phyloP scores from a whole-genome alignment of 1,140 invertebrate species.

The Tetranychus cinnabarinus region DNA sequence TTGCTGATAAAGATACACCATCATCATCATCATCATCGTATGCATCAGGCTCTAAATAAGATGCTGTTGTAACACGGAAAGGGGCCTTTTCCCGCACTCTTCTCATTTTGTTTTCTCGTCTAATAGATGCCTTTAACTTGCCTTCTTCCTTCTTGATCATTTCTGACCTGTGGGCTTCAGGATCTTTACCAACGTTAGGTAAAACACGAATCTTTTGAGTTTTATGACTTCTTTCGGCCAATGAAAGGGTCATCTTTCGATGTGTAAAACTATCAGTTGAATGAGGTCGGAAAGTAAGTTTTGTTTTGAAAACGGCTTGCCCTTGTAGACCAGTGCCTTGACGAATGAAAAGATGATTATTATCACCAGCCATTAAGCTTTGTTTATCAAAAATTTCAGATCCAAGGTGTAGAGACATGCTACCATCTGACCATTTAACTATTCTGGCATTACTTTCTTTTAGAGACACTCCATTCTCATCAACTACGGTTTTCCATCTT shows the following conservation, averaged over 20 bases:
- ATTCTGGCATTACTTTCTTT: too few species aligned
- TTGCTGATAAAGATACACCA: constrained; percentile 37
- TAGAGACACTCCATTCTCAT: constrained; percentile 26
- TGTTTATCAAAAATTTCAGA: too few species aligned
- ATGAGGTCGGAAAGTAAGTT: too few species aligned
- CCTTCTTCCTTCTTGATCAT: too few species aligned
- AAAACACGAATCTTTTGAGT: constrained; percentile 87
- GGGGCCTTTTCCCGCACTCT: constrained; percentile 32
- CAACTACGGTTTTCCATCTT: constrained; percentile 67
- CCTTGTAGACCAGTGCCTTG: too few species aligned
- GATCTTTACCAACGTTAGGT: constrained; percentile 38
- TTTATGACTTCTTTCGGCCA: constrained; percentile 90
- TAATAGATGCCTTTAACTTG: constrained; percentile 29
- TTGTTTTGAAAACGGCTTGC: too few species aligned
- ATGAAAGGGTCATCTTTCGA: constrained; percentile 89
- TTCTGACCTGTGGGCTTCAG: too few species aligned
- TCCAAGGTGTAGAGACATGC: too few species aligned
- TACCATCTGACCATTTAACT: too few species aligned
- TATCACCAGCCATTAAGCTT: too few species aligned
- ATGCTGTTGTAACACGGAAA: constrained; percentile 22
- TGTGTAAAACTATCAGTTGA: constrained; percentile 57
- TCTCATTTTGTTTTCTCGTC: constrained; percentile 38
- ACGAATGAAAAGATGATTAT: too few species aligned
- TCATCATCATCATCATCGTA: constrained; percentile 62
- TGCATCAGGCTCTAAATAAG: constrained; percentile 32